These are phyloP conservation scores for Holocentrus rufus DNA, from an alignment of 2,797 vertebrate species.

Conservation along the genomic window DNA sequence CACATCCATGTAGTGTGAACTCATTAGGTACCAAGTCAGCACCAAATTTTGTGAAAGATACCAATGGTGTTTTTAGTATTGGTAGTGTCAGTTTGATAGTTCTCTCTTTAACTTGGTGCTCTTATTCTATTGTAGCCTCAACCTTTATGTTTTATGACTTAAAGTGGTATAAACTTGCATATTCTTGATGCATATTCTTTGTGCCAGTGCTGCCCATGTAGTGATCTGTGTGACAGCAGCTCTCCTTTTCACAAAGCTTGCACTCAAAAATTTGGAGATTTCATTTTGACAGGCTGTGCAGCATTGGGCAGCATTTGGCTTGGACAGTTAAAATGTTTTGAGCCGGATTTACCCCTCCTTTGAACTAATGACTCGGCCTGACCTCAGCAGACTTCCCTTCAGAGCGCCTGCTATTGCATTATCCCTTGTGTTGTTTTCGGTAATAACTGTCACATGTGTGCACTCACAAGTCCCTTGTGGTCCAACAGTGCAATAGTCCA, in stretches of 20 bases:
- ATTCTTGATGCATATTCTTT: no score
- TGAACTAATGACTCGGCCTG: not conserved
- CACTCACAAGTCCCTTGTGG: not conserved
- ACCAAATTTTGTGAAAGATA: no score
- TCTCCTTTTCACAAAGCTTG: no score
- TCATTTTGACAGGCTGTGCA: not conserved
- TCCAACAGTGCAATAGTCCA: slow-evolving; percentile 11
- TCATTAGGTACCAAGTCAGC: not conserved
- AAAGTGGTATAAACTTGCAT: no score
- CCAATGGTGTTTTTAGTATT: no score
- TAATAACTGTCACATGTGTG: slow-evolving; percentile 7
- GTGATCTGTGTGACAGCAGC: not conserved
- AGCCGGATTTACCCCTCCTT: not conserved
- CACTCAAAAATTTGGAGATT: not conserved
- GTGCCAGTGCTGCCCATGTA: not conserved
- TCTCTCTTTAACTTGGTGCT: no score
- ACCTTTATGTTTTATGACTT: no score
- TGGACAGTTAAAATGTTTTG: slow-evolving; percentile 23
- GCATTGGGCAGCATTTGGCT: slow-evolving; percentile 17
- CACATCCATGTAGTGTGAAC: no score
- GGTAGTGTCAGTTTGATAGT: no score
- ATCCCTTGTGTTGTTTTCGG: not conserved
- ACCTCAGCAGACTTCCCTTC: not conserved
- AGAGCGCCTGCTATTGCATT: slow-evolving; percentile 11
- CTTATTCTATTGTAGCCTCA: no score